Conservation (phyloP, 2,797 vertebrate genomes). For the Amniataba percoides region DNA sequence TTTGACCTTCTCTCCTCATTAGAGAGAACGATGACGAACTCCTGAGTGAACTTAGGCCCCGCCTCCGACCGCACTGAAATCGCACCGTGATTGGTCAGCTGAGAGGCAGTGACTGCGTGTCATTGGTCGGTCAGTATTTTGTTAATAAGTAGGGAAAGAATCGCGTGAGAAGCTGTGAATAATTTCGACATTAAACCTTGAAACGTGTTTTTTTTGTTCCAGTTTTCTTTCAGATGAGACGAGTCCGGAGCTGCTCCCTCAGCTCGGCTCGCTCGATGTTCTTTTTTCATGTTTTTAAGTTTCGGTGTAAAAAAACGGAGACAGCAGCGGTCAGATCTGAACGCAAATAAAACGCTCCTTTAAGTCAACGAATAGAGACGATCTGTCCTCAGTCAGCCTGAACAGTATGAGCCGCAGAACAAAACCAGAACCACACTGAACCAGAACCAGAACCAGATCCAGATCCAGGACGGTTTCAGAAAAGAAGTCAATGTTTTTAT, state of each 20-base stretch:
- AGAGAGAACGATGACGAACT: not conserved
- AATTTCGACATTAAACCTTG: constrained; percentile 57
- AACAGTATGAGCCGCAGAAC: constrained; percentile 15
- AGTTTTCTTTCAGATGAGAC: constrained; percentile 29
- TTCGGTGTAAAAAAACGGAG: constrained; percentile 32
- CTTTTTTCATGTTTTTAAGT: constrained; percentile 29
- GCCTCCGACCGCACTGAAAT: constrained; percentile 49
- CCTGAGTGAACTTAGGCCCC: constrained; percentile 30
- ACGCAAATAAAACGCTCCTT: not conserved
- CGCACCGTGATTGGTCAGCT: constrained; percentile 37
- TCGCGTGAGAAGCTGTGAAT: constrained; percentile 66
- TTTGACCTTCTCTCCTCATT: constrained; percentile 18
- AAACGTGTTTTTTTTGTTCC: constrained; percentile 47
- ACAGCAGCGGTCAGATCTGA: not conserved
- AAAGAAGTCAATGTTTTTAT: not conserved
- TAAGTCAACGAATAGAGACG: not conserved
- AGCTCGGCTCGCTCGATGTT: constrained; percentile 5
- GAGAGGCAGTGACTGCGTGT: constrained; percentile 32
- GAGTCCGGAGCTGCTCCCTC: constrained; percentile 29
- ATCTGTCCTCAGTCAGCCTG: constrained; percentile 9
- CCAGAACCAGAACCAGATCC: constrained; percentile 23
- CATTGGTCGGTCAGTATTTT: constrained; percentile 51
- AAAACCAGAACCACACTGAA: constrained; percentile 7
- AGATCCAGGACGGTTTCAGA: constrained; percentile 10
- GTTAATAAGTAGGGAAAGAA: constrained; percentile 13